Evolutionary conservation across 2,797 vertebrate genomes (phyloP), one percentile per base, ranked within the genome.

Genomic region (Fringilla coelebs): DNA sequence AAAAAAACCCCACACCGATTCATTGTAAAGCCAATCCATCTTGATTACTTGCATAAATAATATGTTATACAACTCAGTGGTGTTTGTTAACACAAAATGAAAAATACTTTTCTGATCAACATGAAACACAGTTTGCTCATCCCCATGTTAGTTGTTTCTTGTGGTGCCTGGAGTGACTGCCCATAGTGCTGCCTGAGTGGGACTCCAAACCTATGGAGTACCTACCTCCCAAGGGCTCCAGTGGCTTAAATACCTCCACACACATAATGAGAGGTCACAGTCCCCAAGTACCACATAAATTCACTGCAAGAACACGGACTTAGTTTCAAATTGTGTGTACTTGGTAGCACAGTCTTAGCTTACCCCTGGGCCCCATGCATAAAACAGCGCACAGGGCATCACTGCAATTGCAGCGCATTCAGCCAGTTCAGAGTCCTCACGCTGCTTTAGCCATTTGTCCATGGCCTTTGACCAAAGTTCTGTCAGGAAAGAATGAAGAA

Each of bases 201-300:
- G 25, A 74, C 28, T 6, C 18, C 31, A 80, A 26, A 80, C 8
- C 3, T 7, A 45, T 3, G n/a, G n/a, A 7, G 2, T 4, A 21
- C 10, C 31, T 54, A 21, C 15, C 81, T 93, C 60, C 32, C 17
- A 55, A 67, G 16, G 21, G 18, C 52, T 63, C 21, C 32, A 63
- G 29, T 45, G 17, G 7, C 28, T 70, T 63, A 74, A 88, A 70
- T 29, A 40, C 10, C 48, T 61, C 22, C 26, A 32, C 68, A 84
- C 25, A 58, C 11, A 9, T 48, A 49, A 46, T 0, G 0, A 32
- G 58, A 88, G 13, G 22, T 55, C 24, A 36, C 0, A 1, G 20
- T 71, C 17, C 41, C 14, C 29, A 88, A 34, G 15, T 28, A 25
- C 4, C 10, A 6, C 3, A 10, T 18, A 73, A 75, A 75, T 25